Evolutionary conservation across 2,888 invertebrate genomes (phyloP).

Genomic region (Poecilobothrus nobilitatus): DNA sequence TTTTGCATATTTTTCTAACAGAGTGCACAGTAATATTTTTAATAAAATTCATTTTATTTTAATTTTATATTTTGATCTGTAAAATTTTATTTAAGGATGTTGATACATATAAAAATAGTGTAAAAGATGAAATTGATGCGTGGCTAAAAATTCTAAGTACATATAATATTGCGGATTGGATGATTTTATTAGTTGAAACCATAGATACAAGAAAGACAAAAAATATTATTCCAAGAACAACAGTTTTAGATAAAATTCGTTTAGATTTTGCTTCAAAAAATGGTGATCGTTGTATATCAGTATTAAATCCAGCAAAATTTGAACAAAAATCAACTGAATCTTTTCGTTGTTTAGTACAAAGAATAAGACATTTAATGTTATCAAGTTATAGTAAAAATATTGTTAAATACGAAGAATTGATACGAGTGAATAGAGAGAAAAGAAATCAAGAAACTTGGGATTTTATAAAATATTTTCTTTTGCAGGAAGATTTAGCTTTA

Average conservation of each 20-base stretch:
- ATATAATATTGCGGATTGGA: slow-evolving; percentile 78
- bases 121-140: slow-evolving; percentile 80
- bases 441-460: slow-evolving; percentile 88
- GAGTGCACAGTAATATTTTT: slow-evolving; percentile 69
- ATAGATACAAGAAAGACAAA: slow-evolving; percentile 86
- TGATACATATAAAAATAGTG: slow-evolving; percentile 77
- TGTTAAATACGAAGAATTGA: slow-evolving; percentile 78
- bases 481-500: slow-evolving; percentile 92
- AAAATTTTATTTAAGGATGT: slow-evolving; percentile 59
- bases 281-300: slow-evolving; percentile 76
- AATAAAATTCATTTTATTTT: slow-evolving; percentile 13
- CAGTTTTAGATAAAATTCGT: slow-evolving; percentile 89
- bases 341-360: slow-evolving; percentile 74
- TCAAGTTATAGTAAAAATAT: slow-evolving; percentile 80
- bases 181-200: slow-evolving; percentile 86
- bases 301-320: slow-evolving; percentile 82
- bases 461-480: slow-evolving; percentile 87
- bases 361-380: slow-evolving; percentile 67
- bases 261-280: slow-evolving; percentile 89
- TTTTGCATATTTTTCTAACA: slow-evolving; percentile 91
- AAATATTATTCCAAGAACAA: slow-evolving; percentile 82
- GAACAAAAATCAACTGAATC: slow-evolving; percentile 86
- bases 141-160: slow-evolving; percentile 76
- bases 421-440: slow-evolving; percentile 81
- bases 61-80: slow-evolving; percentile 10